phyloP scores from a whole-genome alignment of 2,888 invertebrate genomes.

The Nebria brevicollis region DNA sequence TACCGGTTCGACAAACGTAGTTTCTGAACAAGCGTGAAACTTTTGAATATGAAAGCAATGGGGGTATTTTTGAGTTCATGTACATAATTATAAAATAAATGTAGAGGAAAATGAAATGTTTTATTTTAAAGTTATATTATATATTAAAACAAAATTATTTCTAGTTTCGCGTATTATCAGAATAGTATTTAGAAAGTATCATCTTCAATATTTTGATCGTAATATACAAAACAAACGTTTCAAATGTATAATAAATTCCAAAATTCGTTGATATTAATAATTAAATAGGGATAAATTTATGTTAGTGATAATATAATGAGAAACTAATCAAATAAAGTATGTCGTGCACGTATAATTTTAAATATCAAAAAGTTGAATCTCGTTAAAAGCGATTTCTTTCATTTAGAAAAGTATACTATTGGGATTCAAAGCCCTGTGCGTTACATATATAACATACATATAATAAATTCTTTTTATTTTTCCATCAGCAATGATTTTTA shows the following conservation, averaged over 20 bases:
- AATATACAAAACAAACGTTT: not conserved
- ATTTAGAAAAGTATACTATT: conserved; percentile 15
- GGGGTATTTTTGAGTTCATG: not conserved
- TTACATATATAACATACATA: not conserved
- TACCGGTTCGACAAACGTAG: not conserved
- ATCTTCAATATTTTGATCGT: not conserved
- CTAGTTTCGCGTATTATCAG: not conserved
- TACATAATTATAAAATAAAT: not conserved
- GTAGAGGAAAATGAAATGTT: too few relatives aligned
- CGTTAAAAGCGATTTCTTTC: not conserved
- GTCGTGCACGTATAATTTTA: conserved; percentile 5
- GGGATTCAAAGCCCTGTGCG: not conserved
- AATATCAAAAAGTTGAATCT: conserved; percentile 6
- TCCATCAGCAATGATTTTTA: not conserved
- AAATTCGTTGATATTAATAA: too few relatives aligned
- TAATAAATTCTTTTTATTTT: not conserved
- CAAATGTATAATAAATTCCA: too few relatives aligned
- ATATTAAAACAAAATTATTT: too few relatives aligned
- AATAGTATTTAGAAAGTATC: not conserved
- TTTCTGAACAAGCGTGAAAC: not conserved
- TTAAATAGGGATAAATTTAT: not conserved
- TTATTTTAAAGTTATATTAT: too few relatives aligned
- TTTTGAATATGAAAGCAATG: not conserved
- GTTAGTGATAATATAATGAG: not conserved
- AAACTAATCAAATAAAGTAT: conserved; percentile 11